Evolutionary conservation across 2,797 vertebrate genomes (phyloP).

Genomic region (Fringilla coelebs): DNA sequence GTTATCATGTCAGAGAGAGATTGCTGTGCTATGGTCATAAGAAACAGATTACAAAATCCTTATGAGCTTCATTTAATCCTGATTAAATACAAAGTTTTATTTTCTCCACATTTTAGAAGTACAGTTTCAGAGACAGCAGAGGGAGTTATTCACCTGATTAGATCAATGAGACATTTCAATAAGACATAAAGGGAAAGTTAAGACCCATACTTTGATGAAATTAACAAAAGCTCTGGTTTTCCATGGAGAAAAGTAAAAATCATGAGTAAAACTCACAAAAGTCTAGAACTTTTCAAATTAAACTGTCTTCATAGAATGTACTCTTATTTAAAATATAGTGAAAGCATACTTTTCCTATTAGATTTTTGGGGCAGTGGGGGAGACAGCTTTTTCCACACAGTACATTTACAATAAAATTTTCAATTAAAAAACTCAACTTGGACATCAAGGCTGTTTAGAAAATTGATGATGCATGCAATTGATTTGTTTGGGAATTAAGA

Average conservation of each 20-base stretch:
- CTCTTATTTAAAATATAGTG: neutral
- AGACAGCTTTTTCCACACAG: neutral
- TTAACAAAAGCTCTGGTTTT: neutral
- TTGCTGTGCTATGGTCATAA: neutral
- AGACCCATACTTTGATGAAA: neutral
- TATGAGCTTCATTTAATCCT: neutral
- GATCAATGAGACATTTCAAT: neutral
- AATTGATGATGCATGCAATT: neutral
- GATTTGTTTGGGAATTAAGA: neutral
- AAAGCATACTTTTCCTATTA: neutral
- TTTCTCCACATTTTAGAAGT: neutral
- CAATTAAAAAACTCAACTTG: neutral
- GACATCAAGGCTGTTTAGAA: neutral
- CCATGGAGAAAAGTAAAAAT: neutral
- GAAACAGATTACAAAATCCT: neutral
- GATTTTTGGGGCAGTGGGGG: accelerated
- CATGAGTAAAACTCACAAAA: neutral
- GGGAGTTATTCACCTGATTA: neutral
- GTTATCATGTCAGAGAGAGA: neutral
- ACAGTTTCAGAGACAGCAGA: neutral
- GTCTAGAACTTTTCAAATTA: neutral
- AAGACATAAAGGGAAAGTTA: neutral
- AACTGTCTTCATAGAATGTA: neutral
- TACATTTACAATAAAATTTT: neutral
- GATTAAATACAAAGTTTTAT: neutral